Base-by-base conservation (phyloP, 1,140 invertebrate genomes). In the Drosophila sproati region DNA sequence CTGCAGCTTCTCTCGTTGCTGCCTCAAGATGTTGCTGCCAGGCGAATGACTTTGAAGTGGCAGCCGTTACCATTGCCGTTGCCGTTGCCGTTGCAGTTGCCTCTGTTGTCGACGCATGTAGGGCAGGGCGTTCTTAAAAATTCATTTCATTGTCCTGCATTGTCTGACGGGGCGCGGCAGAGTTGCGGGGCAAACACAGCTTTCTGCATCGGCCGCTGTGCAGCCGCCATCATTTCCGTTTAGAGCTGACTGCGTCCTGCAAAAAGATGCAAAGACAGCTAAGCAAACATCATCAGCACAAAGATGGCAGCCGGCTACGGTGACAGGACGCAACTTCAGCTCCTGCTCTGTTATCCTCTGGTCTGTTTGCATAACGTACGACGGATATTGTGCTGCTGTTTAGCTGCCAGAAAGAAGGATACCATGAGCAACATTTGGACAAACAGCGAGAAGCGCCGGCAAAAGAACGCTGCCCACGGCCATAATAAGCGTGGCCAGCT, bases 191-290 rank as follows among this genome's bases (percentile, higher is more conserved):
- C 86, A 88, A 88, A 88, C 77, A 88, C 85, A 88, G 83, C 83
- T 88, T 88, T 88, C 80, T 83, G 82, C 73, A 82, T 64, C 73
- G 82, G 64, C 70, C 76, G 83, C 72, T 69, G 55, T 77, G 78
- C 81, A 74, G 87, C 81, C 86, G 82, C 80, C 87, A 91, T 91
- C 88, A 91, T 91, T 91, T 91, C 87, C 88, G 87, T 91, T 82
- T 82, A 87, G 82, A 86, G 78, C 73, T 82, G 83, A 28, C 80
- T 74, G 73, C 61, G 82, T 78, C 82, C 77, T 82, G 77, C 74
- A 78, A 87, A 87, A 88, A 88, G 80, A 91, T 91, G 82, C 82
- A 91, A 91, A 91, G 87, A 91, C 87, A 91, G 87, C 87, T 91
- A 91, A 91, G 88, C 87, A 91, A 91, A 91, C 87, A 91, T 83